Evolutionary conservation across 2,797 vertebrate species (phyloP).

Genomic region (Lepus oiostolus): DNA sequence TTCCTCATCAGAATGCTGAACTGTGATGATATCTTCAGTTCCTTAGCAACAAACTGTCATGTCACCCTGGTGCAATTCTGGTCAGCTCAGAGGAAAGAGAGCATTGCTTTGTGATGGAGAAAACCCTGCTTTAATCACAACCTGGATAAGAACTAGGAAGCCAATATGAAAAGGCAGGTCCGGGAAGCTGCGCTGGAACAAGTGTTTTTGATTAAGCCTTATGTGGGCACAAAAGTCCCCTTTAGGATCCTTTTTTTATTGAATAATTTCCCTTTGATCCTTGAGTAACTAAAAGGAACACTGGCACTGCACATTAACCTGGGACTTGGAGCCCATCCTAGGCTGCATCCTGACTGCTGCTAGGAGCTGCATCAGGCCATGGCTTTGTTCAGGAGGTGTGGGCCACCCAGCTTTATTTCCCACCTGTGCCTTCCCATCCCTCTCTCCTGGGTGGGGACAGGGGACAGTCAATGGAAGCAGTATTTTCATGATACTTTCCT

Average conservation of each 20-base stretch:
- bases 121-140: slow-evolving; percentile 68
- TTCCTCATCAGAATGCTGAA: slow-evolving; percentile 51
- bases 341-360: not conserved
- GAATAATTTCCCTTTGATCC: slow-evolving; percentile 72
- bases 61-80: slow-evolving; percentile 50
- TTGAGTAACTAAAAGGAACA: slow-evolving; percentile 75
- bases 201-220: slow-evolving; percentile 71
- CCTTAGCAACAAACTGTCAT: slow-evolving; percentile 64
- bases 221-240: slow-evolving; percentile 58
- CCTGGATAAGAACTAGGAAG: slow-evolving; percentile 46
- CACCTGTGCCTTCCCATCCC: not conserved
- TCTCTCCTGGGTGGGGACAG: not conserved
- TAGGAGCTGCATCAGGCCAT: not conserved
- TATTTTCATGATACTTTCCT: not conserved
- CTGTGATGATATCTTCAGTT: slow-evolving; percentile 70
- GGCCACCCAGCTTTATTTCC: slow-evolving; percentile 17
- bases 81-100: slow-evolving; percentile 56
- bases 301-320: slow-evolving; percentile 61
- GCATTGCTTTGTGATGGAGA: not conserved
- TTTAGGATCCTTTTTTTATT: slow-evolving; percentile 82
- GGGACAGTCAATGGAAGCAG: not conserved
- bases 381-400: accelerated
- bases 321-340: slow-evolving; percentile 38
- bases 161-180: slow-evolving; percentile 58
- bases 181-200: slow-evolving; percentile 60